A percentile compares a stretch with the other conserved stretches of the same genome.
These are phyloP conservation scores for Beroe ovata DNA, from an alignment of 37 sponge, comb jelly and placozoan species.

Conservation along the genomic window DNA sequence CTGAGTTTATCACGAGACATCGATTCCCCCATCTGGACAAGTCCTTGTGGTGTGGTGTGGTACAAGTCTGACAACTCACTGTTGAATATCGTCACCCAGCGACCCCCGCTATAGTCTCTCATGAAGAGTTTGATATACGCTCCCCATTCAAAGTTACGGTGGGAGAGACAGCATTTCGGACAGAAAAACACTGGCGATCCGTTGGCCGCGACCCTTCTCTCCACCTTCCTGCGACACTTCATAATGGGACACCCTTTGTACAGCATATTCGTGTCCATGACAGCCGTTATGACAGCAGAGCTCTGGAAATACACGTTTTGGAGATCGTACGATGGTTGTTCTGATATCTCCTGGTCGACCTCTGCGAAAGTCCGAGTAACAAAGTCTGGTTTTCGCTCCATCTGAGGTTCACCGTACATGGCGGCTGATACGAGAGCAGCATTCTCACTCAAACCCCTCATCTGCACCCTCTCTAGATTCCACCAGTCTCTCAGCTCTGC, in stretches of 20 bases:
- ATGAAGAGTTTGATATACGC: neutral
- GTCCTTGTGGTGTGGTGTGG: neutral
- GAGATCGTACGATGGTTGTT: neutral
- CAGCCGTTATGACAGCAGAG: neutral
- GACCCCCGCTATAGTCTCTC: neutral
- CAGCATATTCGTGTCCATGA: neutral
- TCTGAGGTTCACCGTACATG: neutral
- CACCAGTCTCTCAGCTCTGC: constrained; percentile 9
- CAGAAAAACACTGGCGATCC: neutral
- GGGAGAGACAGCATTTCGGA: neutral
- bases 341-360: neutral
- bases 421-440: neutral
- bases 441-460: neutral
- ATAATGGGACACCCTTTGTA: neutral
- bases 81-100: constrained; percentile 23
- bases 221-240: neutral
- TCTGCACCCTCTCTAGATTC: neutral
- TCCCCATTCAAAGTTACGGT: neutral
- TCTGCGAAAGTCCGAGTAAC: neutral
- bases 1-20: neutral
- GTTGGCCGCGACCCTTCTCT: too few species aligned
- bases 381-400: neutral
- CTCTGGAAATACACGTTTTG: neutral
- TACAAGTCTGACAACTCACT: neutral
- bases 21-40: neutral